Evolutionary conservation across 2,888 invertebrate genomes (phyloP).

Genomic region (Scrobipalpa atriplicella): DNA sequence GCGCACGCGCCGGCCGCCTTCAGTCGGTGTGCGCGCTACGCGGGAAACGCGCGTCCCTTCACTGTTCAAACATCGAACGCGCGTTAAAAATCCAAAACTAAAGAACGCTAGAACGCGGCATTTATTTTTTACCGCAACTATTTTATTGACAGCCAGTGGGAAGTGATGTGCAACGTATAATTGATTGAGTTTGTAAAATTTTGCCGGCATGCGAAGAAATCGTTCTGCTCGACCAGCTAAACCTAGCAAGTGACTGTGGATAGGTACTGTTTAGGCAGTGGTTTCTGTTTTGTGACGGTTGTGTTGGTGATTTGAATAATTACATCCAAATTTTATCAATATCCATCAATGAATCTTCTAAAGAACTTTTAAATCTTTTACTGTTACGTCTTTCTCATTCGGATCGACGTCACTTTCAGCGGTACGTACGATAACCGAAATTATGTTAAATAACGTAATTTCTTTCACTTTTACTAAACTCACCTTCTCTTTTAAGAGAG

Average conservation of each 20-base stretch:
- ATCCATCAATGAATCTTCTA: neutral
- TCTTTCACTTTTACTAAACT: slow-evolving; percentile 18
- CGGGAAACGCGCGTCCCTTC: slow-evolving; percentile 56
- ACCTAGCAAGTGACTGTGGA: slow-evolving; percentile 58
- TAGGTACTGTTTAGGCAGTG: slow-evolving; percentile 66
- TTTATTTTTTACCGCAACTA: slow-evolving; percentile 16
- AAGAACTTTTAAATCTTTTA: neutral
- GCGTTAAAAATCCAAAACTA: slow-evolving; percentile 38
- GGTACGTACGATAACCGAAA: slow-evolving; percentile 20
- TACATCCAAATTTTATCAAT: neutral
- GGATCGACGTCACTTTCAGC: slow-evolving; percentile 9
- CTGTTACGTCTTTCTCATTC: slow-evolving; percentile 12
- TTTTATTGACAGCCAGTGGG: slow-evolving; percentile 30
- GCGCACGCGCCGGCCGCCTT: slow-evolving; percentile 26
- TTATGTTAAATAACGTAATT: slow-evolving; percentile 23
- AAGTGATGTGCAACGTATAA: slow-evolving; percentile 31
- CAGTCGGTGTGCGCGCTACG: slow-evolving; percentile 59
- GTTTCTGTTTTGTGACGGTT: slow-evolving; percentile 54
- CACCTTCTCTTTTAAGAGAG: slow-evolving; percentile 22
- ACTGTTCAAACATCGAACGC: slow-evolving; percentile 46
- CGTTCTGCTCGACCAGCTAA: slow-evolving; percentile 64
- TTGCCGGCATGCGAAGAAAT: slow-evolving; percentile 65
- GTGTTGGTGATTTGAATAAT: slow-evolving; percentile 47
- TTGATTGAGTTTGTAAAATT: slow-evolving; percentile 30
- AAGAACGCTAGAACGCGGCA: neutral